These are phyloP conservation scores for Geotrypetes seraphini DNA, from an alignment of 2,797 vertebrate species.

Conservation along the genomic window DNA sequence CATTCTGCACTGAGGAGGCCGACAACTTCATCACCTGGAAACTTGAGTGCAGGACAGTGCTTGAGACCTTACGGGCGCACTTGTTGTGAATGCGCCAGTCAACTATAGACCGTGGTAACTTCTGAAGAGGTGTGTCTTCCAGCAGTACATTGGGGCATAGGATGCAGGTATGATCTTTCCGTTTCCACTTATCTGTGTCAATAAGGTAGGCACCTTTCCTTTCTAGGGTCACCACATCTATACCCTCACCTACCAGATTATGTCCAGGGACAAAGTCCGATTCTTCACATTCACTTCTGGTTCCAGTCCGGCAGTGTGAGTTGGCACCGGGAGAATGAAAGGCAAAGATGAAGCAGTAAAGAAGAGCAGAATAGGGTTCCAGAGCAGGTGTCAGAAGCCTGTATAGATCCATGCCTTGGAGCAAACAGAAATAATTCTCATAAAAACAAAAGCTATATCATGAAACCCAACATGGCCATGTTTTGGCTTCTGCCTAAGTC, in stretches of 20 bases:
- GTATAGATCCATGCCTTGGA: neutral
- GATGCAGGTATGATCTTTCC: conserved; percentile 55
- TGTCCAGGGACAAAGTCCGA: conserved; percentile 63
- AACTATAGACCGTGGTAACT: conserved; percentile 30
- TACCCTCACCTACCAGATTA: conserved; percentile 69
- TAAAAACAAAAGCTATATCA: too few relatives aligned
- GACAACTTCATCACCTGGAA: conserved; percentile 46
- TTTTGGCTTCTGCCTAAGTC: too few relatives aligned
- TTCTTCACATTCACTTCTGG: conserved; percentile 40
- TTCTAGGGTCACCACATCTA: conserved; percentile 70
- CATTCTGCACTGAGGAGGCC: conserved; percentile 44
- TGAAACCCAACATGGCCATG: too few relatives aligned
- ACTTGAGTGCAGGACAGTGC: conserved; percentile 44
- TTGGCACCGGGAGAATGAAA: conserved; percentile 28
- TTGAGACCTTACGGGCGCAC: conserved; percentile 50
- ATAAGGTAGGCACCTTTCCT: conserved; percentile 64
- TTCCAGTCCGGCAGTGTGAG: conserved; percentile 40
- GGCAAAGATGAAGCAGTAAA: conserved; percentile 11
- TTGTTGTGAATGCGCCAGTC: conserved; percentile 31
- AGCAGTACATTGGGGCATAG: conserved; percentile 48
- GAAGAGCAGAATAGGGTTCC: neutral
- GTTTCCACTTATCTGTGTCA: conserved; percentile 42
- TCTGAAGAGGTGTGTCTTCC: conserved; percentile 12
- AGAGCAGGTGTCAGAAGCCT: neutral
- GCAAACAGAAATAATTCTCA: too few relatives aligned